These are phyloP conservation scores for Sylvilagus floridanus DNA, from an alignment of 2,797 vertebrate genomes.

Conservation along the genomic window DNA sequence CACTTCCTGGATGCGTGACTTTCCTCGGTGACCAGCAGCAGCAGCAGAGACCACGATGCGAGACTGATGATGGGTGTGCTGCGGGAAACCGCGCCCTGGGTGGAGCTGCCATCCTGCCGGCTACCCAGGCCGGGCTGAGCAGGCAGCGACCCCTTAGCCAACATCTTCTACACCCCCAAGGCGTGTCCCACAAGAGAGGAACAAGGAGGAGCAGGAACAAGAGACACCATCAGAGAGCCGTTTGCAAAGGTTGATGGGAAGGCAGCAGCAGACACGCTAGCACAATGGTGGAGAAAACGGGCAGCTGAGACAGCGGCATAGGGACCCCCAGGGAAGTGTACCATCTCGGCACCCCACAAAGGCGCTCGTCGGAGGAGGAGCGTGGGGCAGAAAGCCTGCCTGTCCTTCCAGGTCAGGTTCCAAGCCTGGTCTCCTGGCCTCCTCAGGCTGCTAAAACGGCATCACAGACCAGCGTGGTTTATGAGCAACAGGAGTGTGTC, in stretches of 20 bases:
- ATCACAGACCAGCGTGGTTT: not conserved
- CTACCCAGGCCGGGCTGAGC: not conserved
- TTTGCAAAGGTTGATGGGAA: not conserved
- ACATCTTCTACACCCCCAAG: not conserved
- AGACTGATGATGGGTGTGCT: not conserved
- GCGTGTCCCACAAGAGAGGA: no score
- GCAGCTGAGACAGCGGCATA: accelerated
- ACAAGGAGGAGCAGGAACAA: not conserved
- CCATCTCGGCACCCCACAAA: accelerated
- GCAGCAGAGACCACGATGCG: no score
- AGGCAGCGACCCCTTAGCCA: not conserved
- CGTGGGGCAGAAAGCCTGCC: accelerated
- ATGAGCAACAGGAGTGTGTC: not conserved
- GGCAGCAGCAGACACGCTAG: accelerated
- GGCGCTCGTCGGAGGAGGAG: accelerated
- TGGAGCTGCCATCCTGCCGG: accelerated
- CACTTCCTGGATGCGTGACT: accelerated
- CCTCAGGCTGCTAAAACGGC: no score
- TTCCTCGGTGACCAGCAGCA: not conserved
- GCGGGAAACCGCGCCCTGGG: not conserved
- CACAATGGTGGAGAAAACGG: accelerated
- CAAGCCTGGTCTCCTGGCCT: not conserved
- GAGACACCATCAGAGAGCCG: accelerated
- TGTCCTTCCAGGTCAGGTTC: not conserved
- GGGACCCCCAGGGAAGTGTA: accelerated